Base-by-base conservation (phyloP, 2,888 invertebrate species). In the Apamea epomidion region DNA sequence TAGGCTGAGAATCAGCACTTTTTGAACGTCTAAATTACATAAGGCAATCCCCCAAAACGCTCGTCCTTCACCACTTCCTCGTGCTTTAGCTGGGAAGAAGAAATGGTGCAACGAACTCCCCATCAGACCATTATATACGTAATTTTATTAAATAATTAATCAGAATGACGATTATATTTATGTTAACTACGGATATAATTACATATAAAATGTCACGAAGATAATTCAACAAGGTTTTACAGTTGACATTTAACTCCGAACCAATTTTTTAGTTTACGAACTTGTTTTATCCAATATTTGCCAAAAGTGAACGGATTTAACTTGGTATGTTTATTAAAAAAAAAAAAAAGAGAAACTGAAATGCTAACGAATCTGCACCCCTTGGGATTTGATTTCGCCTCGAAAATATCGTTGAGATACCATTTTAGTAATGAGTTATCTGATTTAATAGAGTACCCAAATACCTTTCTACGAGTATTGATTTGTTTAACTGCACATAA, bases 371-470 rank as follows among this genome's bases (percentile, higher is more conserved):
- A 62, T 72, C 5, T 45, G 16, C 29, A 21, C 5, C 70, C 37
- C 29, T 54, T 29, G 54, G 67, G 42, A 16, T 29, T 71, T 67
- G 29, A 67, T 67, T 71, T 65, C 25, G 18, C 18, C 18, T 45
- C 67, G 45, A 62, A 60, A 80, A 60, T 80, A 80, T 70, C 51
- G 67, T 51, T 37, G 42, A 85, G 7, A 37, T 67, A 67, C n/a
- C 48, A 80, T 85, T 80, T 80, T 12, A 25, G 12, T 80, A 67
- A 85, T 85, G 51, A 62, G 51, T 29, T 48, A 10, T 71, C 51
- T 65, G 42, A 42, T 84, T 58, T 60, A 21, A 67, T 60, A 37
- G 58, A 70, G 18, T 70, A 65, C 21, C 29, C 18, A 37, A 58
- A 71, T 60, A n/a, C n/a, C 6, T 60, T 32, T 5, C 5, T 25